Base-by-base conservation (phyloP, 1,140 invertebrate genomes). In the Zaprionus davidi region DNA sequence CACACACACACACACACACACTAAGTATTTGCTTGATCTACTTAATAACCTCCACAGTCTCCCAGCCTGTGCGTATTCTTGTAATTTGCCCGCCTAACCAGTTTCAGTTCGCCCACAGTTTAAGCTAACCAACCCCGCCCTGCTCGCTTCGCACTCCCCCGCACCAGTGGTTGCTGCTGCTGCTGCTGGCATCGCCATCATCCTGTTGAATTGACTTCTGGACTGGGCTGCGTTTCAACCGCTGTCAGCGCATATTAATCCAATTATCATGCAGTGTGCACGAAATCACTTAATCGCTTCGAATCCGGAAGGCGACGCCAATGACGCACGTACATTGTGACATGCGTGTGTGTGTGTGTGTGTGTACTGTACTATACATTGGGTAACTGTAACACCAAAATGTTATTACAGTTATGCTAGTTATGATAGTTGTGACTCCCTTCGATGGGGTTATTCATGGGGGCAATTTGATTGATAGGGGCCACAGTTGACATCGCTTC, bases 191-290 rank as follows among this genome's bases (percentile, higher is more conserved):
- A 59, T 64, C 68, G 51, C 22, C 76, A 56, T 59, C 79, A 75
- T 76, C 63, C 70, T 70, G 70, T 53, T 68, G 31, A 71, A 46
- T 71, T 74, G 56, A 64, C 64, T 64, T 51, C 62, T 77, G 58
- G 24, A 28, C 67, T 51, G 38, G 44, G 38, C 65, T 41, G 79
- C 66, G 75, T 41, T 77, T 64, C 66, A 72, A 71, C 67, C 73
- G 81, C 75, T 91, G 90, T 87, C 83, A 90, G 76, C 90, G 86
- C 81, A 87, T 92, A 81, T 87, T 92, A 92, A 92, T 92, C 90
- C 90, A 92, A 92, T 91, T 92, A 92, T 87, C 81, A 88, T 76
- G 87, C 73, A 85, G 78, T 85, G 82, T 73, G 83, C 79, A 82
- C 86, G 79, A 78, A 88, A 90, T 91, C 86, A 90, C 87, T 90